Evolutionary conservation across 2,888 invertebrate species (phyloP).

Genomic region (Caenorhabditis sp.): DNA sequence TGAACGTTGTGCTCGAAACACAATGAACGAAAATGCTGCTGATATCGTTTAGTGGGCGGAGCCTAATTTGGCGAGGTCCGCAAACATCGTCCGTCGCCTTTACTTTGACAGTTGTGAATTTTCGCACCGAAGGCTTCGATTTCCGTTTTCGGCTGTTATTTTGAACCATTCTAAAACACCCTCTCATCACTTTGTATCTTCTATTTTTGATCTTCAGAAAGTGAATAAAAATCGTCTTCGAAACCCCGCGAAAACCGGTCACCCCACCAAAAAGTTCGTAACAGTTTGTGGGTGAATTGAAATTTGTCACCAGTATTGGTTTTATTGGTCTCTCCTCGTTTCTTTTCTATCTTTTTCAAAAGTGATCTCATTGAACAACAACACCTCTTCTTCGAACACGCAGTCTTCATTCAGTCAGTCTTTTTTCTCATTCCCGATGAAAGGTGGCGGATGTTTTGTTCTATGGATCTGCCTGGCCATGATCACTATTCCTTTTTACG

Average conservation of each 20-base stretch:
- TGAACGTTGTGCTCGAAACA: too few species aligned
- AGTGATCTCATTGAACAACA: constrained; percentile 34
- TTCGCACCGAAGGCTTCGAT: too few species aligned
- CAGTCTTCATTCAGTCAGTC: background rate
- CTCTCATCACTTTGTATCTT: constrained; percentile 12
- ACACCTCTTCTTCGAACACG: constrained; percentile 13
- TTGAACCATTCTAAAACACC: background rate
- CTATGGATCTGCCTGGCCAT: constrained; percentile 19
- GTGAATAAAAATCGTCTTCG: constrained; percentile 1
- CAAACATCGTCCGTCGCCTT: too few species aligned
- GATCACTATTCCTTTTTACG: constrained; percentile 36
- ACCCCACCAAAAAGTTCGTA: constrained; percentile 14
- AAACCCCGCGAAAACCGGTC: constrained; percentile 11
- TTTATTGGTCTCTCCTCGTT: constrained; percentile 26
- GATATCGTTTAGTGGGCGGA: too few species aligned
- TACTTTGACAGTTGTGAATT: too few species aligned
- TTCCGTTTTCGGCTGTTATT: background rate
- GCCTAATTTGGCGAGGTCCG: too few species aligned
- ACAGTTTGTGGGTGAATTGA: constrained; percentile 22
- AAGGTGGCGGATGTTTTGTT: constrained; percentile 20
- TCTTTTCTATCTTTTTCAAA: constrained; percentile 8
- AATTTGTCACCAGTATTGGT: constrained; percentile 29
- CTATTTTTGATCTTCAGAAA: constrained; percentile 25
- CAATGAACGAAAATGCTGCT: too few species aligned
- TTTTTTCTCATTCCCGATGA: background rate